A percentile compares a stretch with the other conserved stretches of the same genome.
These are phyloP conservation scores for Apotomis betuletana DNA, from an alignment of 2,888 invertebrate species.

Conservation along the genomic window DNA sequence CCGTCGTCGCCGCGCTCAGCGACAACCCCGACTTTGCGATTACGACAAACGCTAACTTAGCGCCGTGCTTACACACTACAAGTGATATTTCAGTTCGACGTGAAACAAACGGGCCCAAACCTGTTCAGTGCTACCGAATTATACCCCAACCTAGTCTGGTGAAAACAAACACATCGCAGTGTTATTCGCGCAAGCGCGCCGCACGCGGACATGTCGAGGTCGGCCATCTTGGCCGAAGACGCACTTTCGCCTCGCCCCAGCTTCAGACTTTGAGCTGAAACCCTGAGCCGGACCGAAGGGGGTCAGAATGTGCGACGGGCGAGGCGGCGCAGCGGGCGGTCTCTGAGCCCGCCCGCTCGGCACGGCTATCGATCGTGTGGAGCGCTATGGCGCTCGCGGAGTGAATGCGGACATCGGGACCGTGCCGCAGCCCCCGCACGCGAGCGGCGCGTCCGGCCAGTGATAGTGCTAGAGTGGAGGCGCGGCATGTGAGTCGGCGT, in stretches of 20 bases:
- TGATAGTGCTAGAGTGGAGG: conserved; percentile 71
- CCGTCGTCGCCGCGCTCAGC: conserved; percentile 51
- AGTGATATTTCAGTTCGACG: conserved; percentile 56
- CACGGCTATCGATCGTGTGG: conserved; percentile 77
- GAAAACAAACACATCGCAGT: conserved; percentile 79
- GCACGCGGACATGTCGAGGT: conserved; percentile 75
- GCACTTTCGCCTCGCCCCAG: conserved; percentile 81
- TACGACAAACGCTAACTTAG: conserved; percentile 48
- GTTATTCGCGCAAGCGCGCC: conserved; percentile 78
- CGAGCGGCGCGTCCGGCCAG: conserved; percentile 66
- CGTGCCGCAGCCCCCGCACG: conserved; percentile 70
- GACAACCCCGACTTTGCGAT: conserved; percentile 20
- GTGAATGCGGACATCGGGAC: conserved; percentile 81
- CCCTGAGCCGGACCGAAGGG: conserved; percentile 55
- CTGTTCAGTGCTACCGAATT: conserved; percentile 53
- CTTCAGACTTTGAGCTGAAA: conserved; percentile 68
- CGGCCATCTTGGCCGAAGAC: conserved; percentile 81
- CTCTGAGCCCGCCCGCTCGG: conserved; percentile 75
- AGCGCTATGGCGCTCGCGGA: conserved; percentile 77
- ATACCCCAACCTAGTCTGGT: conserved; percentile 58
- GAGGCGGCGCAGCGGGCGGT: conserved; percentile 68
- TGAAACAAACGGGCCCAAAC: conserved; percentile 36
- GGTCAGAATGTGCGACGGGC: conserved; percentile 67
- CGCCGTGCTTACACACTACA: conserved; percentile 45
- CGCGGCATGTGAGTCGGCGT: conserved; percentile 78